phyloP scores from a whole-genome alignment of 2,888 invertebrate genomes.

The Corbicula japonica region DNA sequence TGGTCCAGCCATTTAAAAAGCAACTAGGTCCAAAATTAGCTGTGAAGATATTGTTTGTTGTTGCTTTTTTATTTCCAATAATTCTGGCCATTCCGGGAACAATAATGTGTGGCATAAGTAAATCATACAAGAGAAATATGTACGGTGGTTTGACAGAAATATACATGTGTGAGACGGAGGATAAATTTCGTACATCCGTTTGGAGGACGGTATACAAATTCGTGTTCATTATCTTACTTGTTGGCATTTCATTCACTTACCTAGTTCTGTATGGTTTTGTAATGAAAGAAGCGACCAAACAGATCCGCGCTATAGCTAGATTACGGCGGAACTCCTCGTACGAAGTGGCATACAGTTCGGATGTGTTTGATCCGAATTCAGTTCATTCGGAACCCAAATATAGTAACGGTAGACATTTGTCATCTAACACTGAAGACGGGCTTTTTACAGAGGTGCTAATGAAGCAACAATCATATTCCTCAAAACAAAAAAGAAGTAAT shows the following conservation, averaged over 20 bases:
- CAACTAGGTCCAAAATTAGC: conserved; percentile 51
- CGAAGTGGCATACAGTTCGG: conserved; percentile 55
- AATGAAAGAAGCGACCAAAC: conserved; percentile 54
- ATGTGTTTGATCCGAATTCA: conserved; percentile 53
- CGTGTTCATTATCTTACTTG: conserved; percentile 39
- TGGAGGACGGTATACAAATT: conserved; percentile 56
- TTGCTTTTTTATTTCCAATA: conserved; percentile 41
- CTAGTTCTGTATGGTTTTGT: conserved; percentile 55
- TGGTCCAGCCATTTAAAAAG: conserved; percentile 54
- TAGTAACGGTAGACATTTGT: neutral
- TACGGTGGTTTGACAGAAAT: conserved; percentile 57
- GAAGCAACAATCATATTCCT: neutral
- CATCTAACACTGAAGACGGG: neutral
- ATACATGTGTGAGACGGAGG: conserved; percentile 52
- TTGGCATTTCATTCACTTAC: conserved; percentile 53
- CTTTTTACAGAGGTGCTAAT: neutral
- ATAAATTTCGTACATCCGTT: conserved; percentile 36
- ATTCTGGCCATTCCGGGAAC: conserved; percentile 54
- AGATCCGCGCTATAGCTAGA: conserved; percentile 32
- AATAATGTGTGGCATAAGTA: conserved; percentile 60
- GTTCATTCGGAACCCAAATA: neutral
- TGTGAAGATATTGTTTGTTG: conserved; percentile 42
- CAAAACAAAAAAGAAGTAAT: neutral
- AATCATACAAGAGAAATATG: conserved; percentile 41
- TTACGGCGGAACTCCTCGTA: conserved; percentile 43